phyloP scores from a whole-genome alignment of 2,888 invertebrate species.

The Eupsilia transversa region DNA sequence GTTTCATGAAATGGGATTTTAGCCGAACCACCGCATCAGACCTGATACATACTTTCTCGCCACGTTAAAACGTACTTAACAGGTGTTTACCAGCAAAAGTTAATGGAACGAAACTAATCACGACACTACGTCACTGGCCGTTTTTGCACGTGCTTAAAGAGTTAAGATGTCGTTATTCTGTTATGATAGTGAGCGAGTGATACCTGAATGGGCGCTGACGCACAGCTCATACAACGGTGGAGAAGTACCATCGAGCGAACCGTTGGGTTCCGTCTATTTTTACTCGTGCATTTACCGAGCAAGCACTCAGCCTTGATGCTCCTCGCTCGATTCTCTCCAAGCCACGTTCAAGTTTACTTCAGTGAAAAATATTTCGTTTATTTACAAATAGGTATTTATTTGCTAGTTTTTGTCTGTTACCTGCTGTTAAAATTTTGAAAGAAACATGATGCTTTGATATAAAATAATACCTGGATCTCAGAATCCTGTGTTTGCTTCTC shows the following conservation, averaged over 20 bases:
- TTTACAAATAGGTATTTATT: constrained; percentile 20
- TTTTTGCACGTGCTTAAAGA: constrained; percentile 24
- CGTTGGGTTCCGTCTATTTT: constrained; percentile 81
- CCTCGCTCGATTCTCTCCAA: constrained; percentile 57
- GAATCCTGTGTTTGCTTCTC: constrained; percentile 9
- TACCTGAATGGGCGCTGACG: constrained; percentile 73
- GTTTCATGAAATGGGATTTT: background rate
- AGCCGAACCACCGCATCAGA: background rate
- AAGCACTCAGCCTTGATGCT: constrained; percentile 82
- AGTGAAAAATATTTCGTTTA: constrained; percentile 25
- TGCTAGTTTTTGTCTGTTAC: constrained; percentile 8
- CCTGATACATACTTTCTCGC: background rate
- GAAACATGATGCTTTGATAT: background rate
- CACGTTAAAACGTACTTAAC: constrained; percentile 7
- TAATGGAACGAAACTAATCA: constrained; percentile 42
- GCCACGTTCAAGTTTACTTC: constrained; percentile 61
- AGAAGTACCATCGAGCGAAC: constrained; percentile 77
- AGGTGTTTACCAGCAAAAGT: constrained; percentile 38
- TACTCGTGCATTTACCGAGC: constrained; percentile 82
- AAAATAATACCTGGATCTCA: background rate
- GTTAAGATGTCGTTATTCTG: constrained; percentile 48
- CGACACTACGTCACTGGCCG: constrained; percentile 34
- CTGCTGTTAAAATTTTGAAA: constrained; percentile 2
- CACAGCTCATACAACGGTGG: constrained; percentile 63
- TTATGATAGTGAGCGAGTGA: constrained; percentile 59